Evolutionary conservation across 2,888 invertebrate genomes (phyloP).

Genomic region (Agrochola lychnidis): DNA sequence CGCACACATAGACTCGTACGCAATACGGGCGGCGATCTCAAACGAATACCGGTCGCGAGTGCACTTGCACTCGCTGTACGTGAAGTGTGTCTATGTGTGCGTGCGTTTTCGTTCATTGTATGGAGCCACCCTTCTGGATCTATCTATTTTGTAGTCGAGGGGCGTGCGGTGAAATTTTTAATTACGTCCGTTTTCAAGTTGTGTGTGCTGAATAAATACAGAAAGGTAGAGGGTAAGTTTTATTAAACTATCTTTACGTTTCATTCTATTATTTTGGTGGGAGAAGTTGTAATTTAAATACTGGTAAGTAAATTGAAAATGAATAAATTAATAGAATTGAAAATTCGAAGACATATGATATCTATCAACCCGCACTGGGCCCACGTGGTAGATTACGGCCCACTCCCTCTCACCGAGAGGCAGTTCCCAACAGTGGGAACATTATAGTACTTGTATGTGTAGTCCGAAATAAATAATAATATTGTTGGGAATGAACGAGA

Average conservation of each 20-base stretch:
- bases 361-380: no score
- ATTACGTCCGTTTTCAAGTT: conserved; percentile 44
- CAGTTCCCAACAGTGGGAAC: no score
- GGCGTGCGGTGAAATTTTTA: conserved; percentile 41
- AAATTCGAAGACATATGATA: no score
- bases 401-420: no score
- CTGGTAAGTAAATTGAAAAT: neutral
- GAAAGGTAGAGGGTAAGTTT: conserved; percentile 12
- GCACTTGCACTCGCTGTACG: neutral
- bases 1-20: neutral
- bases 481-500: no score
- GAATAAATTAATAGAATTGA: no score
- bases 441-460: no score
- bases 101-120: neutral
- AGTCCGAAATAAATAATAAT: no score
- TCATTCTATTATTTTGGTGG: neutral
- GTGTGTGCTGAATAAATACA: conserved; percentile 46
- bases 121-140: neutral
- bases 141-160: neutral
- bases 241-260: conserved; percentile 36
- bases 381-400: no score
- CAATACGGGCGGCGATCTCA: neutral
- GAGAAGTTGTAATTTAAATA: neutral
- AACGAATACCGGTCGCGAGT: neutral
- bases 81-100: neutral